Evolutionary conservation across 1,140 invertebrate species (phyloP).

Genomic region (Caerostris darwini): DNA sequence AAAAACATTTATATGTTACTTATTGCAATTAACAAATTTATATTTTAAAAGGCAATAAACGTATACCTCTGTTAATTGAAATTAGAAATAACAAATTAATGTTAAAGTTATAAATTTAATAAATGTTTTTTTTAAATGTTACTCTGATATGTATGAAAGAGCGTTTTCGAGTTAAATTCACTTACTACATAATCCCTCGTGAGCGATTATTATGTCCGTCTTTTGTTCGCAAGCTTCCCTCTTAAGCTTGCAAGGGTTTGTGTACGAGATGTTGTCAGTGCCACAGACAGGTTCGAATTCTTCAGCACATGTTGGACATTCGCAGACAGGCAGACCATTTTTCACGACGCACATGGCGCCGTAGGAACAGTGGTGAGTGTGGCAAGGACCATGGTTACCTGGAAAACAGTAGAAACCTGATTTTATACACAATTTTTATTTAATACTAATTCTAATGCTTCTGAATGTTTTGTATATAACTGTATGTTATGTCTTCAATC

Average conservation of each 20-base stretch:
- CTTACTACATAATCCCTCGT: constrained; percentile 92
- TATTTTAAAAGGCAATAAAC: too few relatives aligned
- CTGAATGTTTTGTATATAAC: too few relatives aligned
- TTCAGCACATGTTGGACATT: constrained; percentile 91
- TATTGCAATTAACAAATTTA: too few relatives aligned
- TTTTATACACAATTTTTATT: too few relatives aligned
- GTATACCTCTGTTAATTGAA: background rate
- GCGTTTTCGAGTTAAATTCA: background rate
- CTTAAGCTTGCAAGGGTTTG: constrained; percentile 91
- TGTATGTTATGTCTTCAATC: too few relatives aligned
- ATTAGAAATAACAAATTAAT: too few relatives aligned
- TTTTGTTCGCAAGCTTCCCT: constrained; percentile 89
- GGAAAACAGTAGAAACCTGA: background rate
- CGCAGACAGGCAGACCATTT: constrained; percentile 88
- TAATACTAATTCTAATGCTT: too few relatives aligned
- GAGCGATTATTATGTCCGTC: constrained; percentile 87
- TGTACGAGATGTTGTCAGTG: constrained; percentile 92
- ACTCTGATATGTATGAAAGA: too few relatives aligned
- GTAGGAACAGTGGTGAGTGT: constrained; percentile 87
- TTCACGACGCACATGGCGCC: constrained; percentile 90
- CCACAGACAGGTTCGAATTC: constrained; percentile 93
- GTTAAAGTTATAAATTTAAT: too few relatives aligned
- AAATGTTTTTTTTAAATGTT: too few relatives aligned
- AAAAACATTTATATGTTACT: too few relatives aligned
- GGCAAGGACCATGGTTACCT: constrained; percentile 85